Evolutionary conservation across 2,888 invertebrate genomes (phyloP).

Genomic region (Melanargia galathea): DNA sequence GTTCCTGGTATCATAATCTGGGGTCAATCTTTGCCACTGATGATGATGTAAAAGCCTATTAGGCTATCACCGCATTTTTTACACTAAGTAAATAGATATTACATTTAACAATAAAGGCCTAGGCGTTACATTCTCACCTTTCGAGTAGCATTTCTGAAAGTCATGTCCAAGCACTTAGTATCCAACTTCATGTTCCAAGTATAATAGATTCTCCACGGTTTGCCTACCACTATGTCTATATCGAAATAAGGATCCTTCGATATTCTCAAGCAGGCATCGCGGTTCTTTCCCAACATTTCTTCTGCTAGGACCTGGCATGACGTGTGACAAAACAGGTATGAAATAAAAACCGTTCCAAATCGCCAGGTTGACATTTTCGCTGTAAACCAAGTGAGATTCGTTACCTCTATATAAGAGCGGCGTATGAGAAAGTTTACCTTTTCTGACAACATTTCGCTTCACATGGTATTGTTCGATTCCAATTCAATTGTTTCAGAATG

Average conservation of each 20-base stretch:
- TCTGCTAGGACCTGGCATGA: constrained; percentile 16
- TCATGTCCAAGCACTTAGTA: constrained; percentile 58
- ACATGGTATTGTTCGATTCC: constrained; percentile 25
- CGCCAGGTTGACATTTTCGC: constrained; percentile 7
- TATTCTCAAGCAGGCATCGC: constrained; percentile 49
- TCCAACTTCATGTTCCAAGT: constrained; percentile 62
- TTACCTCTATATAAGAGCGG: constrained; percentile 31
- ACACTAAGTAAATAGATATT: neutral
- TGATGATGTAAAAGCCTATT: no score
- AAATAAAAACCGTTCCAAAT: neutral
- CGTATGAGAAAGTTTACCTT: constrained; percentile 33
- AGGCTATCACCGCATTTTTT: no score
- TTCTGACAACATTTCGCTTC: constrained; percentile 25
- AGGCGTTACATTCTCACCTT: constrained; percentile 46
- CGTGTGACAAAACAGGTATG: constrained; percentile 6
- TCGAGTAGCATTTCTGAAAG: constrained; percentile 55
- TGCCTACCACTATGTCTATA: constrained; percentile 55
- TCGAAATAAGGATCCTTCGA: constrained; percentile 60
- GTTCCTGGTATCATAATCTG: no score
- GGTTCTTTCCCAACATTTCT: constrained; percentile 36
- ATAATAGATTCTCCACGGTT: constrained; percentile 64
- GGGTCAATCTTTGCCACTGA: no score
- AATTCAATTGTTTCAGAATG: constrained; percentile 14
- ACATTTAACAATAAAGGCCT: neutral
- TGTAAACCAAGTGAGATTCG: neutral